Percentiles rank a stretch among this genome's conserved stretches.
Conservation (phyloP, 2,888 invertebrate genomes). For the Parthenolecanium corni region DNA sequence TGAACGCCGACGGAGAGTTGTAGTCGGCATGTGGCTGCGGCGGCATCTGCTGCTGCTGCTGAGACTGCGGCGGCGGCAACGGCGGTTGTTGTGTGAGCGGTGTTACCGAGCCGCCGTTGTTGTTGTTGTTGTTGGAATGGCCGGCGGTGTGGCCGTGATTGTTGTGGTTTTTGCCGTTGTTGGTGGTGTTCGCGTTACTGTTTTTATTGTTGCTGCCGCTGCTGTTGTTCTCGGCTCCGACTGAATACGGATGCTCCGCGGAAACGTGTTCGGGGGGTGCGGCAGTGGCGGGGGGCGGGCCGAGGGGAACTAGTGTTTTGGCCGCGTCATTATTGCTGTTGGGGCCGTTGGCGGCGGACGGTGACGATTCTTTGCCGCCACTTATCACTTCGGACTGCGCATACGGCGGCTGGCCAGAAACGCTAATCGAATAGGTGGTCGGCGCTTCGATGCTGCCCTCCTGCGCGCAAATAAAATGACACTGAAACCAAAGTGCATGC, state of each 20-base stretch:
- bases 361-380: not conserved
- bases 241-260: not conserved
- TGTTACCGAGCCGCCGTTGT: not conserved
- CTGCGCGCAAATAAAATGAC: not conserved
- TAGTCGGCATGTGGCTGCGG: slow-evolving; percentile 3
- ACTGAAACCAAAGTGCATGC: not conserved
- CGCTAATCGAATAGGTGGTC: not conserved
- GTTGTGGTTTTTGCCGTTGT: not conserved
- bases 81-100: not conserved
- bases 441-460: not conserved
- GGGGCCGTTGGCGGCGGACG: not conserved
- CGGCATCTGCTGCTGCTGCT: not conserved
- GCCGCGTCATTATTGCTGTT: too few species aligned
- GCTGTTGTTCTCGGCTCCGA: not conserved
- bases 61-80: not conserved
- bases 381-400: too few species aligned
- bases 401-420: too few species aligned
- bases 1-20: not conserved
- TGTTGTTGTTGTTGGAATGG: not conserved
- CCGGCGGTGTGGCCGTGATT: not conserved
- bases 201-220: too few species aligned
- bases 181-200: not conserved
- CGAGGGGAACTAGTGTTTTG: too few species aligned
- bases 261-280: not conserved
- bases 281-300: too few species aligned